Evolutionary conservation across 2,888 invertebrate genomes (phyloP), one percentile per base, ranked within the genome.

Genomic region (Mylabris sibirica): DNA sequence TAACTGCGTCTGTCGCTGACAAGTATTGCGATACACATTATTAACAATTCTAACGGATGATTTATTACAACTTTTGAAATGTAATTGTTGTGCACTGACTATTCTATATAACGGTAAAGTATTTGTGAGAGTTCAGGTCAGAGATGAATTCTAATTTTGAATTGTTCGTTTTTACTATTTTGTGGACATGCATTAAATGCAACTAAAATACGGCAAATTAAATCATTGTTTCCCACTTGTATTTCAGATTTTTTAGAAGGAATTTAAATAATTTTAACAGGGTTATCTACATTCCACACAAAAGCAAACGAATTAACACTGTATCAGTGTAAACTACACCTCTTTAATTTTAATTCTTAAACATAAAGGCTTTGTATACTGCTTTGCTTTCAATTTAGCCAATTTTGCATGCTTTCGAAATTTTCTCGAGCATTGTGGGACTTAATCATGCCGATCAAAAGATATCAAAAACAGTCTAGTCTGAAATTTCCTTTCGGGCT

Each of bases 141-240:
- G 57, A 14, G 57, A 26, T 57, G 57, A 14, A 26, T 57, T 26
- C 26, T 5, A 57, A 24, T 57, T 57, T 24, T 26, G 12, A 57
- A 57, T 26, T 57, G 57, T 57, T 26, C 57, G 24, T 57, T 24
- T 57, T 57, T 14, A 12, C 6, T 20, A 49, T 49, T 49, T 49
- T 20, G 20, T 11, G 20, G 9, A 49, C 20, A 9, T 49, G 20
- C 41, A 44, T 44, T 17, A 44, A 44, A 44, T 44, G 41, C 41
- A 17, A 44, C 17, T 5, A 17, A 6, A 49, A 49, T 49, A 3
- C 9, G 9, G 4, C 11, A 1, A 9, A 20, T 20, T 20, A 49
- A 49, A 49, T 49, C 20, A 20, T 20, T 49, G 20, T 2, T 11
- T 3, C 9, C 8, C 9, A 3, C 17, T 20, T 49, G 3, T 3